Conservation (phyloP, 2,888 invertebrate species). For the Ceraclea dissimilis region DNA sequence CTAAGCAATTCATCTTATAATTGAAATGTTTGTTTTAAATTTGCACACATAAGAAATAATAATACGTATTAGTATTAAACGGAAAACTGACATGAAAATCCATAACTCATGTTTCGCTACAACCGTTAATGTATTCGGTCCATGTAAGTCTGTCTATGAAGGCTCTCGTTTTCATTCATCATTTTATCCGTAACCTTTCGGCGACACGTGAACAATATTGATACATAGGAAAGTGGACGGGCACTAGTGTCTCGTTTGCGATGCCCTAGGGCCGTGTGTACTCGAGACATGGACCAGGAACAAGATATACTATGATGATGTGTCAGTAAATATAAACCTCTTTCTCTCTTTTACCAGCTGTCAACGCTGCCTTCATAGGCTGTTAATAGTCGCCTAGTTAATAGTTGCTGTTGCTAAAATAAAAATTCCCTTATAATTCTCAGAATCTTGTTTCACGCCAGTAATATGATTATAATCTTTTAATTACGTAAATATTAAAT, state of each 20-base stretch:
- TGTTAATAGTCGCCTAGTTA: neutral
- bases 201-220: constrained; percentile 1
- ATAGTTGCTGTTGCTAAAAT: neutral
- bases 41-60: neutral
- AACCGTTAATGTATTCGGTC: neutral
- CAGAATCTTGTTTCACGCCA: too few species aligned
- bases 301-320: neutral
- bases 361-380: neutral
- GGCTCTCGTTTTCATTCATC: constrained; percentile 2
- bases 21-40: neutral
- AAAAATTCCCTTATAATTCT: too few species aligned
- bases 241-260: neutral
- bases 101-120: neutral
- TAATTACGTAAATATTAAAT: too few species aligned
- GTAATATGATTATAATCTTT: too few species aligned
- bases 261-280: neutral
- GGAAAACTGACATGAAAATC: neutral
- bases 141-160: neutral
- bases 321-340: neutral
- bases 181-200: neutral
- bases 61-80: too few species aligned
- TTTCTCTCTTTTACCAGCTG: neutral
- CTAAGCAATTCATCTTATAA: too few species aligned
- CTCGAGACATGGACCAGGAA: constrained; percentile 1
- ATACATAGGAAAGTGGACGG: neutral